Base-by-base conservation (phyloP, 2,888 invertebrate genomes). In the Schrankia costaestrigalis region DNA sequence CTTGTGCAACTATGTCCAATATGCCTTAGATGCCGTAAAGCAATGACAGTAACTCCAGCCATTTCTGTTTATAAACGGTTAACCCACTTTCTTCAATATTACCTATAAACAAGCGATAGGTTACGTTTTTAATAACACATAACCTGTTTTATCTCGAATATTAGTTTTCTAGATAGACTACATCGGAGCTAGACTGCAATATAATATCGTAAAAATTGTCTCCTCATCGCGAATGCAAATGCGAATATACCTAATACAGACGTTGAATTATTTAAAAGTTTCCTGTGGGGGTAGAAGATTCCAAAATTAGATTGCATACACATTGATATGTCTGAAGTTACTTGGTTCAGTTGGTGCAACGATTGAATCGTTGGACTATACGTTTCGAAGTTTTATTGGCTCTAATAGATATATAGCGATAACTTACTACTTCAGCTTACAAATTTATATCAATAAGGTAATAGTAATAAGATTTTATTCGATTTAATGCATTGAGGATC, bases 271-370 rank as follows among this genome's bases (percentile, higher is more conserved):
- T 56, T 56, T 52, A 41, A 46, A 59, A 57, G 47, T 56, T 51
- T 50, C 49, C 49, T 41, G 31, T 26, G 28, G 46, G 31, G 32
- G 32, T 25, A 27, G 33, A 40, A 46, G 43, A 57, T 56, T 48
- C 34, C 33, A n/a, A 55, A 66, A 70, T 61, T 53, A 57, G 59
- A 61, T 70, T 59, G 45, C 41, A 46, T 37, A 40, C 39, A 52
- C 47, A 42, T 51, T 53, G 12, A 48, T 31, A 49, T 59, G 45
- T 53, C 29, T 34, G 22, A 58, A 66, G 46, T 61, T 59, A 27
- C 30, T 21, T 25, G 29, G 33, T 41, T 56, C 52, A 50, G 54
- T 50, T n/a, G n/a, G n/a, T 35, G 23, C 35, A 38, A 51, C 54
- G 47, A 56, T 52, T 42, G 27, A 43, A 38, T 41, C 51, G 50